phyloP scores from a whole-genome alignment of 2,113 vertebrate genomes.

The Scortum barcoo region DNA sequence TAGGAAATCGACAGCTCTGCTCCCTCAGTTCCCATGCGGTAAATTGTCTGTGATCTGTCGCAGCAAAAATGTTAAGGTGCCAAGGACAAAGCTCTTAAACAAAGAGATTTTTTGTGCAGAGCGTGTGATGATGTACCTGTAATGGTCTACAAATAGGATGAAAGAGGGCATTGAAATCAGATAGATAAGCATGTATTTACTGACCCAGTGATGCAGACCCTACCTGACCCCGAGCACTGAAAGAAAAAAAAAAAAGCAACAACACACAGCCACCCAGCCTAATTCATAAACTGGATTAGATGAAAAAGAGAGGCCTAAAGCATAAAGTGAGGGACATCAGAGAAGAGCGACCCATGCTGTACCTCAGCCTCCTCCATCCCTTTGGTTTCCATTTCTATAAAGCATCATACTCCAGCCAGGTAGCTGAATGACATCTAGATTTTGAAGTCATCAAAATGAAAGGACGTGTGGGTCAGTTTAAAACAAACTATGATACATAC shows the following conservation, averaged over 20 bases:
- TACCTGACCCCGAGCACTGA: neutral
- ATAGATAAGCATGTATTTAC: conserved; percentile 4
- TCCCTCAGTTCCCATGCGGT: neutral
- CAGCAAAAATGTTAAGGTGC: neutral
- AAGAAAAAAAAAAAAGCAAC: neutral
- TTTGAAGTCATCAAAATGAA: neutral
- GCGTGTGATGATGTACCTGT: conserved; percentile 1
- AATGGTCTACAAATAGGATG: conserved; percentile 21
- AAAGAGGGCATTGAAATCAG: neutral
- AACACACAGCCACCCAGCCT: conserved; percentile 10
- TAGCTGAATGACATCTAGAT: neutral
- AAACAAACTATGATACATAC: neutral
- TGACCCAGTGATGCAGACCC: neutral
- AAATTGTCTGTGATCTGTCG: neutral
- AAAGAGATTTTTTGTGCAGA: neutral
- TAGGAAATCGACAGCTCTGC: neutral
- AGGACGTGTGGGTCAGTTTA: neutral
- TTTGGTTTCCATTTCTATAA: conserved; percentile 35
- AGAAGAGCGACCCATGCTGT: neutral
- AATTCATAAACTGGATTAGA: conserved; percentile 19
- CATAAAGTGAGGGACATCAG: conserved; percentile 41
- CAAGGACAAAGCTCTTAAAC: neutral
- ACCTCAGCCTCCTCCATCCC: neutral
- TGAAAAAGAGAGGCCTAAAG: conserved; percentile 20
- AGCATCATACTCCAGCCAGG: neutral